A percentile compares a stretch with the other conserved stretches of the same genome.
phyloP scores from a whole-genome alignment of 2,797 vertebrate genomes.

The Catostomus latipinnis region DNA sequence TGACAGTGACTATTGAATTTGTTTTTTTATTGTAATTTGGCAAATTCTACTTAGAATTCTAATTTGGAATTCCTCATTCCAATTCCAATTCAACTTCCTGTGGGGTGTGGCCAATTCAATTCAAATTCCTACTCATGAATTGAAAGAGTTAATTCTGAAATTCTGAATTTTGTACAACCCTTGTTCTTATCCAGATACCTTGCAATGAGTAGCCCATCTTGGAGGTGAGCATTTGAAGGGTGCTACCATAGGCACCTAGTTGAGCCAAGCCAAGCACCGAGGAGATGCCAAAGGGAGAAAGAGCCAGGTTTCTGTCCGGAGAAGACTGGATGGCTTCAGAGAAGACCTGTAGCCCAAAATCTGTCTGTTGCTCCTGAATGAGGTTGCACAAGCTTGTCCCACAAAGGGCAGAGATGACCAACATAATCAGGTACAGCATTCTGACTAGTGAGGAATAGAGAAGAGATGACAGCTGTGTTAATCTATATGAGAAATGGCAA shows the following conservation, averaged over 20 bases:
- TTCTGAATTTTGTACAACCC: too few species aligned
- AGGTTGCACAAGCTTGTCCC: constrained; percentile 61
- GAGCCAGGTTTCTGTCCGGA: constrained; percentile 75
- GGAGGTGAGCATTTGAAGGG: constrained; percentile 68
- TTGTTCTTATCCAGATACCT: constrained; percentile 68
- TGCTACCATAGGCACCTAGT: constrained; percentile 78
- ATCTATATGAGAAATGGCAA: neutral
- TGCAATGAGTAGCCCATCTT: constrained; percentile 78
- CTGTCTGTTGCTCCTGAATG: constrained; percentile 70
- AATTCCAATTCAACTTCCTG: too few species aligned
- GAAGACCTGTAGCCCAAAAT: constrained; percentile 86
- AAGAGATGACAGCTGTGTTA: neutral
- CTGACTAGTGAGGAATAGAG: constrained; percentile 56
- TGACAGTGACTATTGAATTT: too few species aligned
- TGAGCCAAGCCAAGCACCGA: constrained; percentile 84
- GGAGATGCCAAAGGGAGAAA: constrained; percentile 85
- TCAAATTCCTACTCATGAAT: too few species aligned
- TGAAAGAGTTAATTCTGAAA: too few species aligned
- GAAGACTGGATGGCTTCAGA: constrained; percentile 67
- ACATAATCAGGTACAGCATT: constrained; percentile 68
- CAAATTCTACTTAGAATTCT: too few species aligned
- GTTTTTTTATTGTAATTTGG: too few species aligned
- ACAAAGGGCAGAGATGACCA: constrained; percentile 63
- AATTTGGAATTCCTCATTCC: too few species aligned
- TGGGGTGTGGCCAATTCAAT: too few species aligned